Base-by-base conservation (phyloP, 35 echinoderm and acorn worm genomes). In the Apostichopus parvimensis region DNA sequence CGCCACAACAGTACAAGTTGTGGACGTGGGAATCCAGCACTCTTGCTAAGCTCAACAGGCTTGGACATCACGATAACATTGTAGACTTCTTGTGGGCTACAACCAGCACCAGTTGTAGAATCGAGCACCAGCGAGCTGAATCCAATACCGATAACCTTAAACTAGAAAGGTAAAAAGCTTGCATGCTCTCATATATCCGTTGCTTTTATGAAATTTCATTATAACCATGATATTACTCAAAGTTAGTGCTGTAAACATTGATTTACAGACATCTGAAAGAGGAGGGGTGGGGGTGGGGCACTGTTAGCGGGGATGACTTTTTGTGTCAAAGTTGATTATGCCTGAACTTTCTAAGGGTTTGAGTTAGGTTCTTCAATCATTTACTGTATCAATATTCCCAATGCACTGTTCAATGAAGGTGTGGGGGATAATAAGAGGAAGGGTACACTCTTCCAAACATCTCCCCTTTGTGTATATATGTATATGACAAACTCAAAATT, bases 21-120 rank as follows among this genome's bases (percentile, higher is more conserved):
- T 96, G 95, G 95, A 93, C 90, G 26, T 88, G 72, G 9, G 92
- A 94, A 65, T 86, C 95, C 25, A 87, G 61, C 65, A 94, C 90
- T 26, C 90, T 96, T 8, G 88, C 92, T 18, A 78, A 91, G 13
- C 90, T 96, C 52, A 93, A 93, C 79, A 72, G 71, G 52, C 75
- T 94, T 28, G 88, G 88, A 6, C 82, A 87, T 34, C 95, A 96
- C 34, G 88, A 82, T n/a, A 93, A 96, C 75, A 94, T 96, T 77
- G 91, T 96, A 56, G 95, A 96, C 62, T 96, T 91, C 77, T 87
- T 96, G 64, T 96, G 95, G 95, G 92, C 93, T 52, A 72, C 86
- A 25, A 88, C 86, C 8, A 88, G 86, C 57, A 72, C 86, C 6
- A 68, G 52, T 23, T 84, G 81, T 84, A 5, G 81, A 84, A 59